Conservation (phyloP, 2,113 vertebrate species). For the Elephas maximus region DNA sequence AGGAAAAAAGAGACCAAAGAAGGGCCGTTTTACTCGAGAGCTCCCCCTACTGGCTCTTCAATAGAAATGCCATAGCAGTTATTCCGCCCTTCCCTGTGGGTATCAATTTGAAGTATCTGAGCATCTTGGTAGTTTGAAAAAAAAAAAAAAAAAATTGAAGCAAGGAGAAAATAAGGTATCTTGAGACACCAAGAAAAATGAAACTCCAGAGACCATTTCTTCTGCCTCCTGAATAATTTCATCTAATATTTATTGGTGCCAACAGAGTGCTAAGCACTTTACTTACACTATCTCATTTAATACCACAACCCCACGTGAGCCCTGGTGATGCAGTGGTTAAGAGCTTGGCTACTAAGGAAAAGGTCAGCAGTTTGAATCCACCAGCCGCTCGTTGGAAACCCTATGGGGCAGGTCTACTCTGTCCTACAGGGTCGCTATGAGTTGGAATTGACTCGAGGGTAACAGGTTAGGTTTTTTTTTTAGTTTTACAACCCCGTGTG, state of each 20-base stretch:
- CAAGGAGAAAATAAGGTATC: not conserved
- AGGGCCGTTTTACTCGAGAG: conserved; percentile 56
- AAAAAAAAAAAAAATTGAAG: not conserved
- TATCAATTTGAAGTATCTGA: not conserved
- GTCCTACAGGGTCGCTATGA: no score
- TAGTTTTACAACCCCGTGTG: not conserved
- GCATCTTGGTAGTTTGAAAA: not conserved
- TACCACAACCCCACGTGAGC: no score
- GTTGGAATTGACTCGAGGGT: no score
- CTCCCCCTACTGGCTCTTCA: conserved; percentile 81
- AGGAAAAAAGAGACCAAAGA: conserved; percentile 46
- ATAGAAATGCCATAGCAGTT: conserved; percentile 39
- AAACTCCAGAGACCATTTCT: not conserved
- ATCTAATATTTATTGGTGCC: not conserved
- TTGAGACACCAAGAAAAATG: not conserved
- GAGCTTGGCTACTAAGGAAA: no score
- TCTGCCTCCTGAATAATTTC: conserved; percentile 24
- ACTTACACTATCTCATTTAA: conserved; percentile 16
- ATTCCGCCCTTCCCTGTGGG: not conserved
- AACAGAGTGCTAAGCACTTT: conserved; percentile 6
- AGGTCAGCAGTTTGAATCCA: no score
- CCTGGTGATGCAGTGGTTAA: no score
- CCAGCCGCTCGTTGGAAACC: no score
- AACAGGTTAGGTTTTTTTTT: no score
- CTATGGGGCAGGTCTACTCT: no score